Evolutionary conservation across 2,113 vertebrate species (phyloP).

Genomic region (Eulacestoma nigropectus): DNA sequence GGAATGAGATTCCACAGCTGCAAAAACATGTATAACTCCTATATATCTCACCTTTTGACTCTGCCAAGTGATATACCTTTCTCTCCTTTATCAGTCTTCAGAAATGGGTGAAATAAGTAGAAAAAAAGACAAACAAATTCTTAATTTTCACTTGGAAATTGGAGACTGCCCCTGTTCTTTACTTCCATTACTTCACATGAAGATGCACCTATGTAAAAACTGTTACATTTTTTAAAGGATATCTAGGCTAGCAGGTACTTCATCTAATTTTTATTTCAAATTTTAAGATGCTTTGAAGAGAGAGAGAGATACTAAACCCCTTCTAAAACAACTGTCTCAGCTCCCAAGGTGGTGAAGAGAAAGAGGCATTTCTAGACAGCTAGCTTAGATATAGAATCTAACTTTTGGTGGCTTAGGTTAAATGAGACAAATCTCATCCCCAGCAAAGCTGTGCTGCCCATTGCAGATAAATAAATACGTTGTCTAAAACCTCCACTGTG

Average conservation of each 20-base stretch:
- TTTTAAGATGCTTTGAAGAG: neutral
- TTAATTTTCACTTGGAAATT: neutral
- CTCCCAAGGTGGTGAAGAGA: neutral
- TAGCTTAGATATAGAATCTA: neutral
- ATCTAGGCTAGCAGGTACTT: neutral
- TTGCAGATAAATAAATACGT: neutral
- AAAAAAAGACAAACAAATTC: neutral
- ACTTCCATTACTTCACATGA: neutral
- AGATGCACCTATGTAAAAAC: neutral
- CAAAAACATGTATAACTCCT: neutral
- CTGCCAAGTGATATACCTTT: neutral
- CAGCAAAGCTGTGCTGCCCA: neutral
- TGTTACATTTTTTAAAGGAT: neutral
- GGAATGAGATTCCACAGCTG: neutral
- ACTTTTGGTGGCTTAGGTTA: neutral
- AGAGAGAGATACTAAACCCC: neutral
- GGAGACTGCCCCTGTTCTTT: neutral
- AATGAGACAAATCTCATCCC: neutral
- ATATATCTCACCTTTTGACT: neutral
- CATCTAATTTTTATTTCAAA: neutral
- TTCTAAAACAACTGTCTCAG: neutral
- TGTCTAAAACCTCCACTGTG: neutral
- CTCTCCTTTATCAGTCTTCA: neutral
- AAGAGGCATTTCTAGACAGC: neutral
- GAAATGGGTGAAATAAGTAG: neutral